Evolutionary conservation across 2,797 vertebrate species (phyloP), one percentile per base, ranked within the genome.

Genomic region (Aeoliscus strigatus): DNA sequence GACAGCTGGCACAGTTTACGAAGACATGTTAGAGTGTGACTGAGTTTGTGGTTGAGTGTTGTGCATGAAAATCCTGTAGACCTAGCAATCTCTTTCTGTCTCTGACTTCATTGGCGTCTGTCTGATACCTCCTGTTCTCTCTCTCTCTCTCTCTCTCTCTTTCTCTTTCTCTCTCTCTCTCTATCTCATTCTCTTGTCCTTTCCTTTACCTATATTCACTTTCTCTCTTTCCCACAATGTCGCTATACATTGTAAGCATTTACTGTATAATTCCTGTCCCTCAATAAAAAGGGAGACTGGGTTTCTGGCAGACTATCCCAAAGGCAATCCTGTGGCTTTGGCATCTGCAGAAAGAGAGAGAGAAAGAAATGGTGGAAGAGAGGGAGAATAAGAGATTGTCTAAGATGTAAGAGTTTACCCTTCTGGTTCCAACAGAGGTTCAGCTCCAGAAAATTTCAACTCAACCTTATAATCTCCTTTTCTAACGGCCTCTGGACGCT

Each of bases 1-100:
- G 60, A 75, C 91, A 91, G 92, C 91, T 92, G 92, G 88, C 88
- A 87, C 75, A 77, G 5, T 80, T 91, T 86, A 90, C 87, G 75
- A 75, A 81, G 56, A 84, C 75, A 25, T 71, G 57, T 81, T 61
- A 6, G 59, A 40, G 82, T 81, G 34, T 81, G 85, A 56, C 78
- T 89, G 88, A 58, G 54, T 73, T 64, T 79, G 73, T 58, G 72
- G 66, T 71, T 30, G 34, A 46, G 60, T 50, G 50, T 44, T 73
- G 39, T 18, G 25, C 51, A 67, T 63, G 57, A 62, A 66, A 70
- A 64, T 71, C 62, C 54, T 57, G 29, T 46, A 45, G 36, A 39
- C 44, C 30, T 25, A 14, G 39, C 14, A 62, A 54, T 64, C 54
- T 56, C 17, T 43, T 36, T 42, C 59, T 42, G 41, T 45, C 33